phyloP scores from a whole-genome alignment of 2,888 invertebrate species.

The Callyntrura guangdongensis region DNA sequence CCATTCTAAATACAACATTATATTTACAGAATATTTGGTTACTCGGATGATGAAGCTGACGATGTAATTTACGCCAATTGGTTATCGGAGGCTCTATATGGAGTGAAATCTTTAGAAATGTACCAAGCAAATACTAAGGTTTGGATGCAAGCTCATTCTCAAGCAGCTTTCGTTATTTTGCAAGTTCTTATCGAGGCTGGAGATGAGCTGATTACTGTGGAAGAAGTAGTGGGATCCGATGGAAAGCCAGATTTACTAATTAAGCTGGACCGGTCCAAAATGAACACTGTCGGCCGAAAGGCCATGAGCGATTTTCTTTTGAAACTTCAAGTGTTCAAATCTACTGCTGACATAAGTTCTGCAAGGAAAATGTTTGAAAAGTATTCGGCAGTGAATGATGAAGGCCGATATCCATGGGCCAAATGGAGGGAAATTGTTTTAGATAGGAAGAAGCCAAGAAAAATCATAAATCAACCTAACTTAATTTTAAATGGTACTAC shows the following conservation, averaged over 20 bases:
- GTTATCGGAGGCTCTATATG: conserved; percentile 95
- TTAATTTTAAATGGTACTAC: conserved; percentile 89
- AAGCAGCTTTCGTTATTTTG: conserved; percentile 96
- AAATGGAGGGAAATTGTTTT: conserved; percentile 95
- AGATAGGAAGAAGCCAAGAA: conserved; percentile 95
- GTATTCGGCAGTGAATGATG: conserved; percentile 92
- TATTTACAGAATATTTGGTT: conserved; percentile 91
- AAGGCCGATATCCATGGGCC: conserved; percentile 90
- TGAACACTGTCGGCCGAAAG: conserved; percentile 93
- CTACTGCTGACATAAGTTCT: conserved; percentile 92
- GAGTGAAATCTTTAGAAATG: conserved; percentile 94
- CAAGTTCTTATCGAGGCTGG: conserved; percentile 95
- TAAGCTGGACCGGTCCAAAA: conserved; percentile 91
- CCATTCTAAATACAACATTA: background rate
- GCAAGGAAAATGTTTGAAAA: conserved; percentile 92
- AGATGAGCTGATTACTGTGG: conserved; percentile 91
- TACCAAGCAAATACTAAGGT: conserved; percentile 94
- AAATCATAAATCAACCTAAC: conserved; percentile 96
- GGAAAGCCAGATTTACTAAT: conserved; percentile 92
- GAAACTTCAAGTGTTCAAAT: conserved; percentile 89
- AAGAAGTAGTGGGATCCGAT: conserved; percentile 90
- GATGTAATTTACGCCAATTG: conserved; percentile 97
- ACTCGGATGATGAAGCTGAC: conserved; percentile 91
- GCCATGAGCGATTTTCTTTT: conserved; percentile 94
- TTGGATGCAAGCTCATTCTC: conserved; percentile 96